Conservation (phyloP, 1,140 invertebrate species). For the Lysiphlebus fabarum region DNA sequence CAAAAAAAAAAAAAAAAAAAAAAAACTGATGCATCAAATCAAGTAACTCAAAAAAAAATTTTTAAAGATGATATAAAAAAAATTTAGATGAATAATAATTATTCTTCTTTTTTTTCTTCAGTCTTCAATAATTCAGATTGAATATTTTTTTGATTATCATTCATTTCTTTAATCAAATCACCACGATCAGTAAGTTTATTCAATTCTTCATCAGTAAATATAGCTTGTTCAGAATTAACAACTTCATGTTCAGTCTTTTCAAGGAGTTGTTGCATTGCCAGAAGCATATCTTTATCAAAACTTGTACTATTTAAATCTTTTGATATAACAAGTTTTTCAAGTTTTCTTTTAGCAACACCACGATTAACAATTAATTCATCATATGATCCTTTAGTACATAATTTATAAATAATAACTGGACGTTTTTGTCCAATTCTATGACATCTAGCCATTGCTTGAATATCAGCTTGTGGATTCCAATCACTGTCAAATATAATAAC, state of each 20-base stretch:
- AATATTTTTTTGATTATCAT: not conserved
- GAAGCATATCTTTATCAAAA: slow-evolving; percentile 16
- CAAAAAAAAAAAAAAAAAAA: no score
- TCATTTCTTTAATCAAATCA: slow-evolving; percentile 43
- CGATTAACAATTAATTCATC: slow-evolving; percentile 68
- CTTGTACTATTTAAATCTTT: slow-evolving; percentile 34
- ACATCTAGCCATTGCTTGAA: slow-evolving; percentile 76
- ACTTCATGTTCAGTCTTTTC: slow-evolving; percentile 28
- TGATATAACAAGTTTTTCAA: slow-evolving; percentile 73
- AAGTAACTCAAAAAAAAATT: no score
- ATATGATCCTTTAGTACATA: slow-evolving; percentile 66
- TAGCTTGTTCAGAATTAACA: slow-evolving; percentile 33
- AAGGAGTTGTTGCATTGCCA: slow-evolving; percentile 30
- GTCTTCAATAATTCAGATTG: no score
- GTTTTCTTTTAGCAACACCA: slow-evolving; percentile 63
- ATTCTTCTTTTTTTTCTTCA: no score
- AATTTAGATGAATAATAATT: no score
- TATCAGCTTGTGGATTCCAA: slow-evolving; percentile 74
- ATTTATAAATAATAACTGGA: slow-evolving; percentile 67
- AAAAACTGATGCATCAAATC: no score
- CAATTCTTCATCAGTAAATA: slow-evolving; percentile 58
- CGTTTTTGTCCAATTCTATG: slow-evolving; percentile 75
- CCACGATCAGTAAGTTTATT: slow-evolving; percentile 59
- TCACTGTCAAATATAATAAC: slow-evolving; percentile 77
- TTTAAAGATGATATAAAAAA: no score